phyloP scores from a whole-genome alignment of 1,140 invertebrate species.

The Aphaenogaster floridana region DNA sequence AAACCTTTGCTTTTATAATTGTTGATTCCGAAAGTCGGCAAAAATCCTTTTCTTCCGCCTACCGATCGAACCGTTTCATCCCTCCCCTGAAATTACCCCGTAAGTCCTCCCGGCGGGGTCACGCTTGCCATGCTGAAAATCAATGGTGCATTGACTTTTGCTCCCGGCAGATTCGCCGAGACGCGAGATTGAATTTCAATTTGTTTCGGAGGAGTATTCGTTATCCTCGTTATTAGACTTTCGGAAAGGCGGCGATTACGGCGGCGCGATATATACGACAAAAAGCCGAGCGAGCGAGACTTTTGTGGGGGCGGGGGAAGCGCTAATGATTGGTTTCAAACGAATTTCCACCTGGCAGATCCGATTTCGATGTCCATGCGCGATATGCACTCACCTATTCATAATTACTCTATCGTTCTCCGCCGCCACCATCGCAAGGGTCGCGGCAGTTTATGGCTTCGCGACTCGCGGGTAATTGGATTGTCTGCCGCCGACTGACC shows the following conservation, averaged over 20 bases:
- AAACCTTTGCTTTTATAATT: neutral
- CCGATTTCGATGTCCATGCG: conserved; percentile 68
- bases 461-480: conserved; percentile 79
- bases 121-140: conserved; percentile 40
- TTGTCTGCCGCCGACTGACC: conserved; percentile 78
- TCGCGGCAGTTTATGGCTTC: conserved; percentile 80
- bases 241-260: conserved; percentile 24
- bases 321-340: conserved; percentile 73
- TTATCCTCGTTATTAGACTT: conserved; percentile 31
- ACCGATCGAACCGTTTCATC: neutral
- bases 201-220: conserved; percentile 59
- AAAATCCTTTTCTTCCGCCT: neutral
- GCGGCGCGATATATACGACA: conserved; percentile 19
- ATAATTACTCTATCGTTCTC: conserved; percentile 74
- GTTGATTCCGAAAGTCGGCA: neutral
- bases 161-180: conserved; percentile 50
- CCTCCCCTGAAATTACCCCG: conserved; percentile 32
- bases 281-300: conserved; percentile 29
- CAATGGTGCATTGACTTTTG: conserved; percentile 60
- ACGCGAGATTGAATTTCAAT: conserved; percentile 60
- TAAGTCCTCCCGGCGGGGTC: conserved; percentile 20
- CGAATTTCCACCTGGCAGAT: conserved; percentile 74
- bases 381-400: conserved; percentile 75
- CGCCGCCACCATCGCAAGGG: conserved; percentile 44
- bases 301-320: conserved; percentile 4